A percentile compares a stretch with the other conserved stretches of the same genome.
These are phyloP conservation scores for Drosophila kambysellisi DNA, from an alignment of 2,888 invertebrate species.

Conservation along the genomic window DNA sequence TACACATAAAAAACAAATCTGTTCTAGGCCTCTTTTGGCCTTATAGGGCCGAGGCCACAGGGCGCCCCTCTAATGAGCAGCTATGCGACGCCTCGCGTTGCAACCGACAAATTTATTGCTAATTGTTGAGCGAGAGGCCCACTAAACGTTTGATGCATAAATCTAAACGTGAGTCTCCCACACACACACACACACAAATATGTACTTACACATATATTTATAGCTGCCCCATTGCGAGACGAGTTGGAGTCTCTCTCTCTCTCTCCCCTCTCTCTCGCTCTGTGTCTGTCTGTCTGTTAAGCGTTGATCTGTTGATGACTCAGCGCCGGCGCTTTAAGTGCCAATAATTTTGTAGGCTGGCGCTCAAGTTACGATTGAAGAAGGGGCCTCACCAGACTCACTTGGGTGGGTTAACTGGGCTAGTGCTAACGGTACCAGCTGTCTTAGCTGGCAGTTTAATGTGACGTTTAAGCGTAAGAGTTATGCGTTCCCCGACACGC, in stretches of 20 bases:
- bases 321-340: conserved; percentile 56
- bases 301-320: conserved; percentile 47
- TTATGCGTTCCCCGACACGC: conserved; percentile 48
- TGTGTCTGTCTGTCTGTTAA: neutral
- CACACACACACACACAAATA: conserved; percentile 39
- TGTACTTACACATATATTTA: conserved; percentile 24
- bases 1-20: conserved; percentile 59
- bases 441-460: conserved; percentile 28
- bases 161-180: conserved; percentile 54
- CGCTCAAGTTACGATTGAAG: conserved; percentile 60
- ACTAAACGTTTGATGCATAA: conserved; percentile 68
- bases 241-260: conserved; percentile 11
- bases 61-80: conserved; percentile 55
- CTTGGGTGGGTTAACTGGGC: conserved; percentile 35
- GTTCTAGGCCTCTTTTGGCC: conserved; percentile 3
- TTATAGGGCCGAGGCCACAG: conserved; percentile 21
- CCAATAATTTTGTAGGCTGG: conserved; percentile 49
- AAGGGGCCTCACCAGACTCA: conserved; percentile 40
- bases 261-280: too few species aligned
- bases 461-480: conserved; percentile 34
- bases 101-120: conserved; percentile 76
- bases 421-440: conserved; percentile 58
- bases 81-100: conserved; percentile 34
- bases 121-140: conserved; percentile 63
- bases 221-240: conserved; percentile 9